Evolutionary conservation across 2,797 vertebrate species (phyloP), one percentile per base, ranked within the genome.

Genomic region (Sciurus carolinensis): DNA sequence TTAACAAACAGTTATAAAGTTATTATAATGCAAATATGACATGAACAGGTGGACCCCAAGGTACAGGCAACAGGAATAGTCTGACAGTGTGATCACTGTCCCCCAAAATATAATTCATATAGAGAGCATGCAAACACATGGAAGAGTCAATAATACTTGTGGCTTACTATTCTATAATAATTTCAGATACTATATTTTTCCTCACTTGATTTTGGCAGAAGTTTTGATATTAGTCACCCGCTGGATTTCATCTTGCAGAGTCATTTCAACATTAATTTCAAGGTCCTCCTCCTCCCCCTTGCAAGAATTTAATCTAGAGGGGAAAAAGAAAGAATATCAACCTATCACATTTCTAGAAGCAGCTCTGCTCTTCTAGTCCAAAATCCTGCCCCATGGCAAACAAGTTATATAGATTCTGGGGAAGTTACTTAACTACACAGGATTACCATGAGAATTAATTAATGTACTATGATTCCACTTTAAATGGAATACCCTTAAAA

Each of bases 181-280:
- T 69, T 50, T 86, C 26, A 66, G 64, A 73, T 14, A 33, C 24
- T 66, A 7, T 11, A 1, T 69, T 84, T 85, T n/a, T 28, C 98
- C 99, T 98, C 87, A 99, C 99, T 99, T 99, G 98, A 99, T 99
- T 98, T 99, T 99, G 84, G 99, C 98, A 20, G 99, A 99, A 28
- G 99, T 99, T 97, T 98, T 99, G 97, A 99, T 98, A 94, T 98
- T 99, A 33, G 98, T 97, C 80, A 99, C 95, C 71, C 98, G 98
- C 42, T 99, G 96, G 94, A 99, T 99, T 98, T 99, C 99, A 86
- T 99, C 99, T 82, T 98, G 98, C 62, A 99, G 95, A 50, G 97
- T 98, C 97, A 98, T 96, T 91, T 98, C 96, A 54, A 98, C 96
- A 8, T 0, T 95, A 13, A 13, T 72, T 97, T 99, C 98, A 98